Evolutionary conservation across 2,888 invertebrate genomes (phyloP), one percentile per base, ranked within the genome.

Genomic region (Teleiodes luculella): DNA sequence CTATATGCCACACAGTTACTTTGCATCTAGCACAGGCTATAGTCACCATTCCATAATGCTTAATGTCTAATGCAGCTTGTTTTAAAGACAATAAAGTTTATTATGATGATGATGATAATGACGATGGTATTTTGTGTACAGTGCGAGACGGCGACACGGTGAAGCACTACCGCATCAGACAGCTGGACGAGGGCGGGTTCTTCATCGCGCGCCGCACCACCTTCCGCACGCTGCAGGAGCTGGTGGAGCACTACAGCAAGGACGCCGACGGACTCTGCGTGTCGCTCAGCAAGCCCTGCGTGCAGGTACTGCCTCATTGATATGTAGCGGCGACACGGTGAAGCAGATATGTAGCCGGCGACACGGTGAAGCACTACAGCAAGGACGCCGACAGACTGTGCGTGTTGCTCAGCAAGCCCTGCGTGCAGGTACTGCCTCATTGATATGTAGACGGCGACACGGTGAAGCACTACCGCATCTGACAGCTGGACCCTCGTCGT

Each of bases 141-240:
- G 99, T 99, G 64, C 94, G 99, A 66, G 99, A 99, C 90, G 98
- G 98, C 62, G 99, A 99, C 86, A 98, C 98, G 49, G 99, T 99
- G 59, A 99, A 99, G 82, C 99, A 99, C 90, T 99, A 99, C 91
- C 94, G 99, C 78, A 99, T 99, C 83, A 93, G 99, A 70, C 99
- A 99, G 88, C 91, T 99, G 76, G 99, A 99, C 85, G 98, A 99
- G 84, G 97, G 99, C 59, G 99, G 99, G 53, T 99, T 98, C 91
- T 99, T 98, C 92, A 99, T 99, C 74, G 99, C 99, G 55, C 92
- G 99, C 70, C 93, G 99, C 79, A 98, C 98, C 68, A 98, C 98
- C 61, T 99, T 99, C 92, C 93, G 97, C 68, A 98, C 98, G 11
- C 92, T 99, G 50, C 97, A 98, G 83, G 99, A 99, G 83, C 93